Percentiles rank a stretch among this genome's conserved stretches.
Conservation (phyloP, 2,113 vertebrate species). For the Nannospalax galili region DNA sequence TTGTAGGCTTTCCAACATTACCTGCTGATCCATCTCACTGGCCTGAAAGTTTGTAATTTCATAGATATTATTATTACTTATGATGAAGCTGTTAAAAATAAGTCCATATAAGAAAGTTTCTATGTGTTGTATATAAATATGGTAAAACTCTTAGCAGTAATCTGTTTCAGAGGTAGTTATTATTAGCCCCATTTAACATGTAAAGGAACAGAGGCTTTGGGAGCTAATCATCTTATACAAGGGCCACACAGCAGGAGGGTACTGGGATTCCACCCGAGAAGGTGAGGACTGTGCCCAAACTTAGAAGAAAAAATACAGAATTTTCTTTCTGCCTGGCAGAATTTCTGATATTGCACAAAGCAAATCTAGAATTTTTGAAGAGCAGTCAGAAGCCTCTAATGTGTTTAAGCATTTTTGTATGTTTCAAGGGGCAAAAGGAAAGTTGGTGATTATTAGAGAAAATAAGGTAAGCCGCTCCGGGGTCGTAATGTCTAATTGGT, state of each 20-base stretch:
- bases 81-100: neutral
- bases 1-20: neutral
- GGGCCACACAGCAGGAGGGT: neutral
- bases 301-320: slow-evolving; percentile 29
- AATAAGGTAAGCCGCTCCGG: slow-evolving; percentile 60
- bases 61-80: slow-evolving; percentile 25
- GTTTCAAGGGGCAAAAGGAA: slow-evolving; percentile 33
- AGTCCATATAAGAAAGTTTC: slow-evolving; percentile 14
- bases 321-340: slow-evolving; percentile 49
- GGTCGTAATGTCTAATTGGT: slow-evolving; percentile 61
- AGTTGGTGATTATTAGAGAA: slow-evolving; percentile 52
- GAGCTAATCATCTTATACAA: neutral
- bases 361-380: slow-evolving; percentile 63
- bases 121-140: slow-evolving; percentile 24
- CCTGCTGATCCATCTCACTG: neutral
- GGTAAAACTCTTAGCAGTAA: slow-evolving; percentile 27
- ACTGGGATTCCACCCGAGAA: neutral
- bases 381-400: slow-evolving; percentile 41
- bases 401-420: slow-evolving; percentile 65
- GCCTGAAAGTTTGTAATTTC: neutral
- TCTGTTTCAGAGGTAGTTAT: slow-evolving; percentile 22
- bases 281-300: slow-evolving; percentile 8
- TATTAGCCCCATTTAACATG: slow-evolving; percentile 6
- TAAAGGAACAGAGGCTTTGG: slow-evolving; percentile 10
- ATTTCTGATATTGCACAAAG: slow-evolving; percentile 23